Percentiles rank a stretch among this genome's conserved stretches.
Conservation (phyloP, 2,113 vertebrate genomes). For the Mastomys coucha region DNA sequence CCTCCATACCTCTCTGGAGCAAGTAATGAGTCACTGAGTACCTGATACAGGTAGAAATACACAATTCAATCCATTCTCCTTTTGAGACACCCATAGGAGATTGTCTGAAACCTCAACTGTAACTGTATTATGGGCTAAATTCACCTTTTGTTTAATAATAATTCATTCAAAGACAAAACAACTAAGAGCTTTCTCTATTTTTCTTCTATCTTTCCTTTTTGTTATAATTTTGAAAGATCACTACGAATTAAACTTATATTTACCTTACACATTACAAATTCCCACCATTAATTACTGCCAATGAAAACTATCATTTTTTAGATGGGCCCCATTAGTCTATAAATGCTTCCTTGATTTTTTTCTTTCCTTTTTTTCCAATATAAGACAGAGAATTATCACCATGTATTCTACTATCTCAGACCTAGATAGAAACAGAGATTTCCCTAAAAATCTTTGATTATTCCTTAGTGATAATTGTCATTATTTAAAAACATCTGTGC, state of each 20-base stretch:
- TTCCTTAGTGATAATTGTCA: neutral
- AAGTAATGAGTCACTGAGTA: neutral
- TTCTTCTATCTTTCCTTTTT: slow-evolving; percentile 23
- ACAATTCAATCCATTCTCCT: neutral
- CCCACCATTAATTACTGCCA: neutral
- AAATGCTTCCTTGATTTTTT: neutral
- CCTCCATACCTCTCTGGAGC: neutral
- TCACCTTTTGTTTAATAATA: neutral
- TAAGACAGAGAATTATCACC: neutral
- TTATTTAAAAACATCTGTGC: neutral
- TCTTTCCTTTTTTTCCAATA: neutral
- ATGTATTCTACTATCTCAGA: neutral
- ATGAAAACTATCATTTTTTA: slow-evolving; percentile 12
- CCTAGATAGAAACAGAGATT: neutral
- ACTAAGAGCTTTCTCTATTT: slow-evolving; percentile 14
- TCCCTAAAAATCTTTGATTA: neutral
- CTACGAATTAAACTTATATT: neutral
- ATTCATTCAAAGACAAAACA: slow-evolving; percentile 25
- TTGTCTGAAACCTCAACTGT: neutral
- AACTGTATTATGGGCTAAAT: neutral
- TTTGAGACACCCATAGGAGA: neutral
- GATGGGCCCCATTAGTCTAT: neutral
- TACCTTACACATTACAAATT: slow-evolving; percentile 29
- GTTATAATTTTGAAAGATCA: neutral
- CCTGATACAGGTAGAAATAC: neutral